Conservation (phyloP, 1,140 invertebrate genomes). For the Nephotettix cincticeps region DNA sequence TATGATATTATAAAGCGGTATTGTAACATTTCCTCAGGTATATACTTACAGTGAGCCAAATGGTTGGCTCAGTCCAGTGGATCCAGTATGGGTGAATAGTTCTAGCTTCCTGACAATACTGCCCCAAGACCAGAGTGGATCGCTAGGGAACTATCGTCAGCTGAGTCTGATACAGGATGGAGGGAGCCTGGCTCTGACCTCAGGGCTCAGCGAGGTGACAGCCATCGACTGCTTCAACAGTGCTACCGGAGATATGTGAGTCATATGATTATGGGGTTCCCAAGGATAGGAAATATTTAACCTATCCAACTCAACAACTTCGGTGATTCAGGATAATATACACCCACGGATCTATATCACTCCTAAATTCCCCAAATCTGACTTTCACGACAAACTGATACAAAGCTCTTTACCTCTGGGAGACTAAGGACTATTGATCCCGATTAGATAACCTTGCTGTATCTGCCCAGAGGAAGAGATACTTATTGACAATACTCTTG, state of each 20-base stretch:
- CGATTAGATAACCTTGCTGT: too few relatives aligned
- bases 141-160: conserved; percentile 58
- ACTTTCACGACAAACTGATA: too few relatives aligned
- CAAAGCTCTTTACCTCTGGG: too few relatives aligned
- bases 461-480: too few relatives aligned
- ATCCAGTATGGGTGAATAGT: conserved; percentile 51
- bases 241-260: conserved; percentile 63
- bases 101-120: conserved; percentile 57
- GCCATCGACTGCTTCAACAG: conserved; percentile 78
- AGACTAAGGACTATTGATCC: too few relatives aligned
- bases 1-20: not conserved
- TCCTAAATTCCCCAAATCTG: too few relatives aligned
- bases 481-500: too few relatives aligned
- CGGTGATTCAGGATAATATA: too few relatives aligned
- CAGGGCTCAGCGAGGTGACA: conserved; percentile 72
- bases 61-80: conserved; percentile 71
- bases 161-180: conserved; percentile 56
- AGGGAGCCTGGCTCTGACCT: conserved; percentile 58
- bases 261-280: too few relatives aligned
- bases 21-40: conserved; percentile 1
- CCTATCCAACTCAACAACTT: too few relatives aligned
- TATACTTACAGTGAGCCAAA: conserved; percentile 48
- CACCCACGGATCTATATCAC: too few relatives aligned
- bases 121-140: conserved; percentile 58
- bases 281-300: too few relatives aligned